These are phyloP conservation scores for Leptosomus discolor DNA, from an alignment of 2,113 vertebrate species.

Conservation along the genomic window DNA sequence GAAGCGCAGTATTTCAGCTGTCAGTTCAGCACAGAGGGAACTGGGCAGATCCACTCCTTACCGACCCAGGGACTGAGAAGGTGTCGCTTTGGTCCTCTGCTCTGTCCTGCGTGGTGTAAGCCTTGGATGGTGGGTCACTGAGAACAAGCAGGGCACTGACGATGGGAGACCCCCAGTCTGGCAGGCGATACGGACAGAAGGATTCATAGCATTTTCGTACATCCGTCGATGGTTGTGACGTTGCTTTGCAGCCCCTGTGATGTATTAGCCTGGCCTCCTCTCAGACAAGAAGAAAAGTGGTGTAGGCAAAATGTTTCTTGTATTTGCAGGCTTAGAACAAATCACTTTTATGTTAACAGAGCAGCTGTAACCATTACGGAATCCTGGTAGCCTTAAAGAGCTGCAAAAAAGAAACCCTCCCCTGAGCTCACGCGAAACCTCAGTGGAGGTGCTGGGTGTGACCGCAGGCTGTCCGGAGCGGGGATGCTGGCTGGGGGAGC, in stretches of 20 bases:
- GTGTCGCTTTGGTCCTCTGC: neutral
- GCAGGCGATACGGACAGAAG: accelerated
- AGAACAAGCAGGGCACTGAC: neutral
- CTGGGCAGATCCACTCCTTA: accelerated
- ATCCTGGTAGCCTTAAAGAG: neutral
- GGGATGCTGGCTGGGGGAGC: neutral
- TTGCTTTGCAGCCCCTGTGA: neutral
- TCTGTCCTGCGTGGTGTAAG: accelerated
- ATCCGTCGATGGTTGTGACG: neutral
- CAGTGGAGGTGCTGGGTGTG: accelerated
- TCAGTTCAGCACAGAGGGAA: neutral
- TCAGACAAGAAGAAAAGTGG: constrained; percentile 3
- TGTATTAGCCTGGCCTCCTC: neutral
- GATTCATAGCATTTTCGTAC: neutral
- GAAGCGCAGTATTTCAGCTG: neutral
- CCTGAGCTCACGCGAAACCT: neutral
- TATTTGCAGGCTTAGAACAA: neutral
- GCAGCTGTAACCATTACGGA: neutral
- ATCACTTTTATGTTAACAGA: neutral
- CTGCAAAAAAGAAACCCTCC: neutral
- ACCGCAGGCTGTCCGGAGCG: accelerated
- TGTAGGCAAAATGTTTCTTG: constrained; percentile 9
- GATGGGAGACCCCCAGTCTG: accelerated
- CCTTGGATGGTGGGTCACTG: accelerated
- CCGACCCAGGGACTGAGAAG: neutral